These are phyloP conservation scores for Uria aalge DNA, from an alignment of 2,113 vertebrate genomes.

Conservation along the genomic window DNA sequence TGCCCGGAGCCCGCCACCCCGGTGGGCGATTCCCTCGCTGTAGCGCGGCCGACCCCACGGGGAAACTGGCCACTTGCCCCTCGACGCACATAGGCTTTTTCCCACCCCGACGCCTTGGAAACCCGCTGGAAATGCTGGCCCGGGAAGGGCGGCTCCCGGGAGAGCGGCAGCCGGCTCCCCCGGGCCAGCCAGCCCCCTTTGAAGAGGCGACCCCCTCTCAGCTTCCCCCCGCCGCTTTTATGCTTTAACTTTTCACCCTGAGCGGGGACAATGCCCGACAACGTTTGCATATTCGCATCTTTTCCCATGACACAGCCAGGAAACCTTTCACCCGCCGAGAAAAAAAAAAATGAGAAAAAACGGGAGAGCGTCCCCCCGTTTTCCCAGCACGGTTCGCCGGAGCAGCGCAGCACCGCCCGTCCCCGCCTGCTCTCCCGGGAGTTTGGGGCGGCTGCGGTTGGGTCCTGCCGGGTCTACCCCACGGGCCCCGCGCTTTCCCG, in stretches of 20 bases:
- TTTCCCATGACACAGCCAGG: constrained; percentile 42
- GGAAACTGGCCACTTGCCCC: not conserved
- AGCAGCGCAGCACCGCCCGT: not conserved
- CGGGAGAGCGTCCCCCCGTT: not conserved
- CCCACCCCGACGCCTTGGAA: not conserved
- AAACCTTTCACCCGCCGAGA: constrained; percentile 1
- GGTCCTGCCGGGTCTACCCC: not conserved
- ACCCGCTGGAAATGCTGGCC: not conserved
- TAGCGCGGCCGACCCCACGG: not conserved
- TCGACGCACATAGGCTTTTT: not conserved
- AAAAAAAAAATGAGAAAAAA: not conserved
- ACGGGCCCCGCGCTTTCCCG: no score
- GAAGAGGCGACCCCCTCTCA: constrained; percentile 39
- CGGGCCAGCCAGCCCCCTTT: constrained; percentile 26
- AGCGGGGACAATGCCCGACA: constrained; percentile 38
- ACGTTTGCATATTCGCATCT: constrained; percentile 56
- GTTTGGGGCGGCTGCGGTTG: not conserved
- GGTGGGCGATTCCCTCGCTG: not conserved
- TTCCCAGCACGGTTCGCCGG: not conserved
- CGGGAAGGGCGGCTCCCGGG: not conserved
- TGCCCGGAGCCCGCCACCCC: not conserved
- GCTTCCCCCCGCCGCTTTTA: constrained; percentile 22
- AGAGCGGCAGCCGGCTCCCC: not conserved
- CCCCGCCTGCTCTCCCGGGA: not conserved
- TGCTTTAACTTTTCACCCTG: constrained; percentile 69